These are phyloP conservation scores for Platygyra sinensis DNA, from an alignment of 64 coral and sea anemone genomes.

Conservation along the genomic window DNA sequence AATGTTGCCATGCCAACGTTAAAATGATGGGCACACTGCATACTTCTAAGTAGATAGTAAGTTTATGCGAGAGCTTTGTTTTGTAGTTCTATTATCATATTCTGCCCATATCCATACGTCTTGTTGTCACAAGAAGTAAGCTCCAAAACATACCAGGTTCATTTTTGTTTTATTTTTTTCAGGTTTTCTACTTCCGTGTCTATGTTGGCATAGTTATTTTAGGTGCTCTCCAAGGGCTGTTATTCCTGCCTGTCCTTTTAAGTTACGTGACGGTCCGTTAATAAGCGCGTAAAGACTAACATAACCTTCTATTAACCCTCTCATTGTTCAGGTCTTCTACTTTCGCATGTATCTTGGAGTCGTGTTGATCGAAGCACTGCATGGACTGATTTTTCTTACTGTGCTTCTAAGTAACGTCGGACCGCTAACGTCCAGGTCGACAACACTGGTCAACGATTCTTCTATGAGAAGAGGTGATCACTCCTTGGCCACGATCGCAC, in stretches of 20 bases:
- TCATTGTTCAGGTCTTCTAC: no score
- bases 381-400: slow-evolving; percentile 87
- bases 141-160: neutral
- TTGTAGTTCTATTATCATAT: neutral
- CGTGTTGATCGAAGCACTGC: slow-evolving; percentile 83
- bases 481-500: neutral
- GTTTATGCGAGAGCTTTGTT: no score
- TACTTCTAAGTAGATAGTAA: slow-evolving; percentile 27
- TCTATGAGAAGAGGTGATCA: no score
- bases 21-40: no score
- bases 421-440: slow-evolving; percentile 22
- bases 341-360: slow-evolving; percentile 96
- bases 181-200: slow-evolving; percentile 99
- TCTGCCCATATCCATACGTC: slow-evolving; percentile 21
- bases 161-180: slow-evolving; percentile 26
- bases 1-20: no score
- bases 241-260: no score
- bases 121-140: no score
- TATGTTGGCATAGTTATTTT: no score
- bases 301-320: no score
- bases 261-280: no score
- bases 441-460: neutral
- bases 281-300: no score
- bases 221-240: no score
- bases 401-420: slow-evolving; percentile 88